phyloP scores from a whole-genome alignment of 2,888 invertebrate genomes.

The Eueremaeus valkanovi region DNA sequence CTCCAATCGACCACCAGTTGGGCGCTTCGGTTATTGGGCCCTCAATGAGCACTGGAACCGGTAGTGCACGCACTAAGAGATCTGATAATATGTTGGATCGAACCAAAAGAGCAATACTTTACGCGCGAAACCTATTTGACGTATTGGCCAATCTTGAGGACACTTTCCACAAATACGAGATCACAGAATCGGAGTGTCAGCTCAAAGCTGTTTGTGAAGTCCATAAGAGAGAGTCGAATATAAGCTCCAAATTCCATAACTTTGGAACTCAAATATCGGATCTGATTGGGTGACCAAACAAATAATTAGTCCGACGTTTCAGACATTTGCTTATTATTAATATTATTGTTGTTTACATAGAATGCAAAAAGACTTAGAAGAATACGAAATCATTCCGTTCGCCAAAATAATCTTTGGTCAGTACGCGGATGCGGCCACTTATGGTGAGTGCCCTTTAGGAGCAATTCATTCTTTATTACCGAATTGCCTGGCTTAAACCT shows the following conservation, averaged over 20 bases:
- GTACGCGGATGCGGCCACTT: constrained; percentile 29
- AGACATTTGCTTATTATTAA: background rate
- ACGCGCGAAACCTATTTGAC: constrained; percentile 33
- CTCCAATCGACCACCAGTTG: background rate
- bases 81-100: constrained; percentile 8
- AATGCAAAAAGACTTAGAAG: constrained; percentile 23
- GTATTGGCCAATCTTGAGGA: constrained; percentile 33
- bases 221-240: background rate
- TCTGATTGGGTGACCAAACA: constrained; percentile 3
- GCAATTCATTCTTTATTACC: too few relatives aligned
- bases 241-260: background rate
- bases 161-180: background rate
- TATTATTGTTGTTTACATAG: background rate
- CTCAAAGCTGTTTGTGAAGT: constrained; percentile 36
- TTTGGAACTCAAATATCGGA: background rate
- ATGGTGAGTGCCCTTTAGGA: background rate
- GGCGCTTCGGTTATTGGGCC: constrained; percentile 17
- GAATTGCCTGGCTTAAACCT: too few relatives aligned
- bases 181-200: constrained; percentile 14
- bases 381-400: constrained; percentile 28
- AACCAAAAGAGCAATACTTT: constrained; percentile 4
- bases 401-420: constrained; percentile 24
- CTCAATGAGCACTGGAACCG: background rate
- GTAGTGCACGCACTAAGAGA: background rate
- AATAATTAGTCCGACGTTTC: background rate